phyloP scores from a whole-genome alignment of 2,797 vertebrate species.

The Neomorphus geoffroyi region DNA sequence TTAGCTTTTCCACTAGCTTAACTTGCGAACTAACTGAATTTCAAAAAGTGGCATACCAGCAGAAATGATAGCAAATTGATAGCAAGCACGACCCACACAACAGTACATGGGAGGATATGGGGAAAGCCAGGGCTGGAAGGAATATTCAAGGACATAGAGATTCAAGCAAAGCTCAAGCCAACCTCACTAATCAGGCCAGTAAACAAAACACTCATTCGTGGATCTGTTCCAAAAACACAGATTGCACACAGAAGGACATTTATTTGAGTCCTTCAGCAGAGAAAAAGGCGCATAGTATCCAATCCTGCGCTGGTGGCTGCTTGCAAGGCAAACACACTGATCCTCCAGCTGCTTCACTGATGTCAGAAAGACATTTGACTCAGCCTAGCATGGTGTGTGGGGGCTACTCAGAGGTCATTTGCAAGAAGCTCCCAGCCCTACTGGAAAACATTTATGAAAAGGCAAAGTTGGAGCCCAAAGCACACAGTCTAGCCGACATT shows the following conservation, averaged over 20 bases:
- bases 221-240: background rate
- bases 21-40: background rate
- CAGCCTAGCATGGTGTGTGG: background rate
- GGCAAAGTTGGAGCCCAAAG: background rate
- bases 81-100: background rate
- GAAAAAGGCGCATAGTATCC: background rate
- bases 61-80: background rate
- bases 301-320: background rate
- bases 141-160: background rate
- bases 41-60: background rate
- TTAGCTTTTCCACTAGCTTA: background rate
- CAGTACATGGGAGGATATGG: accelerated
- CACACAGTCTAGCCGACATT: accelerated
- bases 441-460: background rate
- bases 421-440: background rate
- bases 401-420: background rate
- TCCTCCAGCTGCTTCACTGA: slow-evolving; percentile 1
- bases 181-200: background rate
- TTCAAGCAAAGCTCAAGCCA: background rate
- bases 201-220: background rate
- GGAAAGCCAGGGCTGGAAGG: background rate
- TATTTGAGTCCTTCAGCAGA: background rate
- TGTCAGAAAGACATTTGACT: background rate
- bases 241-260: background rate
- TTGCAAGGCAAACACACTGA: background rate